Evolutionary conservation across 2,888 invertebrate species (phyloP), one percentile per base, ranked within the genome.

Genomic region (Harmothoe impar): DNA sequence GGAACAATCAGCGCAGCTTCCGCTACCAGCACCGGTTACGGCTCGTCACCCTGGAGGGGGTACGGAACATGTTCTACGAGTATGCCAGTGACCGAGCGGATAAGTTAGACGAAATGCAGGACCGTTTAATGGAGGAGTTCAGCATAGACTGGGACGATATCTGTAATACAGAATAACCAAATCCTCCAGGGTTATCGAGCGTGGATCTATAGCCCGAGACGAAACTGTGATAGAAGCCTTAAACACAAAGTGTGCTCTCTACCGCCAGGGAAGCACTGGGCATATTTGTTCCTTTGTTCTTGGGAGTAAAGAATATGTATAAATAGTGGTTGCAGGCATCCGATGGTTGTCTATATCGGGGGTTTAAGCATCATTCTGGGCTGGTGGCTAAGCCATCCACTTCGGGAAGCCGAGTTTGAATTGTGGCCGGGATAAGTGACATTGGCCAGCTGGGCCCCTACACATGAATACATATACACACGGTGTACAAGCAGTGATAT

Each of bases 31-130:
- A 93, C 52, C 92, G 94, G 31, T 91, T 94, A 54, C 91, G 93
- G 23, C 93, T 94, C 89, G 93, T 94, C 15, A 93, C 93, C 17
- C 90, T 93, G 81, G 94, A 94, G 89, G 94, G 94, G 23, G 93
- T 94, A n/a, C 90, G 94, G 81, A 94, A 94, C 91, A 94, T 94
- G 94, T 94, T 92, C 90, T 93, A 94, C 85, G 93, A 93, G 90
- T 94, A 93, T 89, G 94, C 94, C 31, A 91, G 90, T 51, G 91
- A 91, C 81, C 93, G 93, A 84, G 94, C 93, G 20, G 93, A 93
- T 89, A 92, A 92, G 89, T 92, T 94, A 89, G 91, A 91, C 20
- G 90, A 56, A 35, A 43, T 91, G 89, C 91, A 91, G 91, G 86
- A 90, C 78, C 43, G 62, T 43, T 77, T 91, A 15, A 77, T 91